These are phyloP conservation scores for Pseudotriccus pelzelni DNA, from an alignment of 2,797 vertebrate genomes.

Conservation along the genomic window DNA sequence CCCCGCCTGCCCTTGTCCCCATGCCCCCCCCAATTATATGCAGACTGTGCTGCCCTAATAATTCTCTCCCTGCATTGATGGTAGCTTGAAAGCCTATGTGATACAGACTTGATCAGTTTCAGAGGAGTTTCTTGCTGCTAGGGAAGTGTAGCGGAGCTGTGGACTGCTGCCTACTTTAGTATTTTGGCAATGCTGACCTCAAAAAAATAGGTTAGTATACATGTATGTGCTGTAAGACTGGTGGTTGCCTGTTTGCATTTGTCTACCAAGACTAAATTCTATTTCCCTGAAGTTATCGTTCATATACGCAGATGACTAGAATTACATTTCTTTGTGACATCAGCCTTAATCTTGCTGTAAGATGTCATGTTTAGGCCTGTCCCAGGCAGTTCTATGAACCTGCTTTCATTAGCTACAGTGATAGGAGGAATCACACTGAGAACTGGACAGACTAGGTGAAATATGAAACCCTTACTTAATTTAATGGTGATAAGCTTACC, in stretches of 20 bases:
- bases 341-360: neutral
- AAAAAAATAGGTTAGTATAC: neutral
- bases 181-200: neutral
- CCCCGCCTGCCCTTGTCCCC: neutral
- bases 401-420: neutral
- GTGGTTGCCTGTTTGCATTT: neutral
- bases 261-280: neutral
- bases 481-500: neutral
- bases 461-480: neutral
- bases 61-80: neutral
- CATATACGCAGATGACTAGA: neutral
- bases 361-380: conserved; percentile 5
- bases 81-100: neutral
- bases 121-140: neutral
- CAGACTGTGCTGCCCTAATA: neutral
- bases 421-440: neutral
- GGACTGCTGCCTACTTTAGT: neutral
- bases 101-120: neutral
- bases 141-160: neutral
- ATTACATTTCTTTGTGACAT: neutral
- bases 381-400: neutral
- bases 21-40: neutral
- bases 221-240: neutral
- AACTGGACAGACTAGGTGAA: neutral
- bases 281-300: neutral